Evolutionary conservation across 2,888 invertebrate species (phyloP), one percentile per base, ranked within the genome.

Genomic region (Dichetophora obliterata): DNA sequence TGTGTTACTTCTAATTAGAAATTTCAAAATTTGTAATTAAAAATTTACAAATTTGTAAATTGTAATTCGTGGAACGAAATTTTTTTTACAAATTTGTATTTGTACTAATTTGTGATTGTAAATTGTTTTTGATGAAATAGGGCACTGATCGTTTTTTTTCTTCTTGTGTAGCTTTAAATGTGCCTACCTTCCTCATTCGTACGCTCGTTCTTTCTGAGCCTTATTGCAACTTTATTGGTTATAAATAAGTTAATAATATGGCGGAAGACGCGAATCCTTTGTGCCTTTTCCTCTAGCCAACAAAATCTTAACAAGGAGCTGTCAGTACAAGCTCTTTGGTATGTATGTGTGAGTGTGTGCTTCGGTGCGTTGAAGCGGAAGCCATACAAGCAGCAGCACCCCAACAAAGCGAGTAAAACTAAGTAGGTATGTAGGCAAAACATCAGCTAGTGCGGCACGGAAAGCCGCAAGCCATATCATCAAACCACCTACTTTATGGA

Each of bases 181-280:
- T 24, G 24, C 11, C 57, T 19, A 22, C 19, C 76, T 80, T 50
- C 22, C 57, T 31, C 31, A 4, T 4, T 66, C 59, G 19, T 43
- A 9, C 22, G 6, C 24, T 63, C 16, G 1, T 22, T 57, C 48
- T 14, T 54, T 48, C 48, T 24, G 52, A 70, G 79, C 81, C 81
- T 85, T 85, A 84, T 84, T 85, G 83, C 85, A 82, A 82, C 85
- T 86, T 87, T 84, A 87, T 84, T 85, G 87, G 84, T 80, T 87
- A 83, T 82, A 85, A 87, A 85, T 86, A 86, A 86, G 85, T 86
- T 85, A 86, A 86, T 86, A 87, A 86, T 83, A 84, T 85, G 86
- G 85, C 84, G 81, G 81, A 73, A 79, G 80, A 77, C 78, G 70
- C 73, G 78, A 50, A 54, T 74, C 76, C 79, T 77, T 76, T 72